phyloP scores from a whole-genome alignment of 2,113 vertebrate species.

The Crocuta crocuta region DNA sequence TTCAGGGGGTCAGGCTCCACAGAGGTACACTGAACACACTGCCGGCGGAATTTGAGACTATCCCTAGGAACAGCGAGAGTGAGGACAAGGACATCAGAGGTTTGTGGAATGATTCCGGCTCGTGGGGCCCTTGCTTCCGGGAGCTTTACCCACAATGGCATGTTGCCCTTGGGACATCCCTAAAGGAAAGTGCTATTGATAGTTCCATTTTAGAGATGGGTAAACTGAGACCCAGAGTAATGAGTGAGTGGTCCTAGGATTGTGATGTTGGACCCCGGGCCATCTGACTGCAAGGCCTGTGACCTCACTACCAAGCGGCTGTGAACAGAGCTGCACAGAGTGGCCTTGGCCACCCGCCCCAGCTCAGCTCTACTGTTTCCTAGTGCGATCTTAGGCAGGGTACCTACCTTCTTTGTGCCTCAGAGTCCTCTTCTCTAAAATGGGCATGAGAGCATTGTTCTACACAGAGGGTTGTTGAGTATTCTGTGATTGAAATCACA shows the following conservation, averaged over 20 bases:
- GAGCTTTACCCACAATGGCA: not conserved
- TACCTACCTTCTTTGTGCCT: too few species aligned
- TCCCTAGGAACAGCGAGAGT: not conserved
- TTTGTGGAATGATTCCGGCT: fast-evolving
- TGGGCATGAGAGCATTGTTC: not conserved
- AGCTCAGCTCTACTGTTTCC: not conserved
- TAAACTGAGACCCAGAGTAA: not conserved
- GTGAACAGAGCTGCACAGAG: not conserved
- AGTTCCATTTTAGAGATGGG: not conserved
- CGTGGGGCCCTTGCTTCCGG: not conserved
- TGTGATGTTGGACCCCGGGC: not conserved
- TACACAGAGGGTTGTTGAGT: not conserved
- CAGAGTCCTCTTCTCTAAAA: not conserved
- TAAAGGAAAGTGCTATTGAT: not conserved
- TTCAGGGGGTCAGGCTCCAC: not conserved
- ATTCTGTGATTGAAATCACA: not conserved
- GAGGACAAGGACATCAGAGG: fast-evolving
- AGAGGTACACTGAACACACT: not conserved
- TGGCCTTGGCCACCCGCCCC: not conserved
- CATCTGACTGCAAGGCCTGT: not conserved
- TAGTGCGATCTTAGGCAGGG: not conserved
- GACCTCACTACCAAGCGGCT: not conserved
- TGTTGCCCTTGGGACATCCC: not conserved
- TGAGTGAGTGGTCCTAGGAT: not conserved
- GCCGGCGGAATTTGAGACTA: not conserved